Evolutionary conservation across 2,113 vertebrate genomes (phyloP).

Genomic region (Passer montanus): DNA sequence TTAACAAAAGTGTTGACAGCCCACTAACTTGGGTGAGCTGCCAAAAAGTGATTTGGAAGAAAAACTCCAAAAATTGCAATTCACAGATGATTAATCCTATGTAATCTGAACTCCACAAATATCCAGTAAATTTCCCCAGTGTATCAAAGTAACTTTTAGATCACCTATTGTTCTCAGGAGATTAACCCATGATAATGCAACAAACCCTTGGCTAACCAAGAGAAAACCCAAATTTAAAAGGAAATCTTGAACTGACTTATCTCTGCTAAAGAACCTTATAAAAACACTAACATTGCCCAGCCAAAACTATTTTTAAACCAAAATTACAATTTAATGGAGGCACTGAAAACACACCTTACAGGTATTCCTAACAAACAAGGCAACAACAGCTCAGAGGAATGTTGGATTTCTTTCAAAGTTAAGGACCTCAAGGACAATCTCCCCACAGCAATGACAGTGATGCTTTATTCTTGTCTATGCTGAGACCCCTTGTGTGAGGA

Average conservation of each 20-base stretch:
- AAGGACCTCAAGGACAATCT: not conserved
- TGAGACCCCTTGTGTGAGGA: too few species aligned
- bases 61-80: not conserved
- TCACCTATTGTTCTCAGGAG: not conserved
- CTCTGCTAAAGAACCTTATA: not conserved
- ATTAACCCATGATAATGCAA: not conserved
- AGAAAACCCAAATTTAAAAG: not conserved
- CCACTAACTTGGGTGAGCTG: not conserved
- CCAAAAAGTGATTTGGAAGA: not conserved
- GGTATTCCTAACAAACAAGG: not conserved
- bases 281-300: not conserved
- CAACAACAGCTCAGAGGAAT: fast-evolving
- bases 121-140: not conserved
- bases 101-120: not conserved
- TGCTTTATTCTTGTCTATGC: too few species aligned
- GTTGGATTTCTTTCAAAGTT: not conserved
- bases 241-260: not conserved
- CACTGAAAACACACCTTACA: not conserved
- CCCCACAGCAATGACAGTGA: not conserved
- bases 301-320: not conserved
- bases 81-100: not conserved
- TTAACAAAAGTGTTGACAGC: not conserved
- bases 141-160: not conserved
- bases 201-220: not conserved
- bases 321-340: not conserved